These are phyloP conservation scores for Erythrocebus patas DNA, from an alignment of 2,113 vertebrate species.

Conservation along the genomic window DNA sequence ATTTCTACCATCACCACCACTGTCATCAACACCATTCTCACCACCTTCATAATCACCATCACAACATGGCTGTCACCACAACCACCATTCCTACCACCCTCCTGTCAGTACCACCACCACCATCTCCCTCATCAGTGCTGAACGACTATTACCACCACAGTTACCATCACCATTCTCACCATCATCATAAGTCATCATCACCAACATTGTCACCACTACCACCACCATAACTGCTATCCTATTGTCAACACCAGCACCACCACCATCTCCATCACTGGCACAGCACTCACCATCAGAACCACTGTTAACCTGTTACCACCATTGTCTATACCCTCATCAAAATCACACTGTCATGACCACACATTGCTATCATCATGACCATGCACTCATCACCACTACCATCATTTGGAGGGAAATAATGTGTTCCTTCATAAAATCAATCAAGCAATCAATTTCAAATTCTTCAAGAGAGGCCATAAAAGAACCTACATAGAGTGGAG, in stretches of 20 bases:
- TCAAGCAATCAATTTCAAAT: neutral
- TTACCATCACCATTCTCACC: neutral
- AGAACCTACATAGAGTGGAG: neutral
- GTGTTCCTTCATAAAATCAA: neutral
- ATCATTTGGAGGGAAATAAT: neutral
- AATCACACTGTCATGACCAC: neutral
- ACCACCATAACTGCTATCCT: neutral
- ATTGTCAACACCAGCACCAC: neutral
- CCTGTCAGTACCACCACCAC: too few species aligned
- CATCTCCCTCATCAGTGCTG: neutral
- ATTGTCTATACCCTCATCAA: neutral
- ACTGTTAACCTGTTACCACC: neutral
- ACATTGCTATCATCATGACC: too few species aligned
- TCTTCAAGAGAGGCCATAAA: neutral
- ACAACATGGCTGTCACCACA: neutral
- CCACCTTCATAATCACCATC: neutral
- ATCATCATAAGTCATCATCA: neutral
- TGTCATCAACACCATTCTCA: neutral
- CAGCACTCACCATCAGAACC: too few species aligned
- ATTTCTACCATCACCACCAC: neutral
- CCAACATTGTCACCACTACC: too few species aligned
- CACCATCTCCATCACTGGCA: neutral
- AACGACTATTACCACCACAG: neutral
- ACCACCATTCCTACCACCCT: too few species aligned
- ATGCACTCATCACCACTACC: neutral